Evolutionary conservation across 2,888 invertebrate genomes (phyloP).

Genomic region (Ornithoptera priamus): DNA sequence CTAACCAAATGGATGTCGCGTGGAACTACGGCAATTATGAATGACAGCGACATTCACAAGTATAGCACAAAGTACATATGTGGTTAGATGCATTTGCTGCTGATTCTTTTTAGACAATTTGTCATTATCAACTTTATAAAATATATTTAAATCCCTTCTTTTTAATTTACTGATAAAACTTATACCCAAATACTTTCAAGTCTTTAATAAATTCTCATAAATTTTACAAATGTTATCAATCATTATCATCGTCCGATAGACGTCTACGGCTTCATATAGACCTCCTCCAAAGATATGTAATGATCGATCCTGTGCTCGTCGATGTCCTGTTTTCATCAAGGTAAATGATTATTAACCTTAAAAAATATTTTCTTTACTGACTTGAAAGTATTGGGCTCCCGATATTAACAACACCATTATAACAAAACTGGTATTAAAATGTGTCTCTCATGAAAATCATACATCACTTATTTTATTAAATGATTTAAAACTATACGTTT

Average conservation of each 20-base stretch:
- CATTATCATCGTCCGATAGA: too few relatives aligned
- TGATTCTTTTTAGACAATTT: neutral
- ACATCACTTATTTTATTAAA: constrained; percentile 80
- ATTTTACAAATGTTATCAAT: too few relatives aligned
- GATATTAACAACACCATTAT: constrained; percentile 17
- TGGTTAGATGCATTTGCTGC: constrained; percentile 3
- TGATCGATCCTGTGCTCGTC: too few relatives aligned
- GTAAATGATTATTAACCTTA: too few relatives aligned
- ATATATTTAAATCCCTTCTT: too few relatives aligned
- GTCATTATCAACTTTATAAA: too few relatives aligned
- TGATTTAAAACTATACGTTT: constrained; percentile 57
- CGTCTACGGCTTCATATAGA: too few relatives aligned
- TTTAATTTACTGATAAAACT: neutral
- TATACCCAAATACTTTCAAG: neutral
- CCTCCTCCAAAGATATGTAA: too few relatives aligned
- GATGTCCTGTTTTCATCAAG: too few relatives aligned
- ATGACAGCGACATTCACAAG: neutral
- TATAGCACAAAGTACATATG: constrained; percentile 3
- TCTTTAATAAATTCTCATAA: neutral
- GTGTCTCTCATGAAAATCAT: constrained; percentile 75
- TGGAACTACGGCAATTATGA: neutral
- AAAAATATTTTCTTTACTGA: constrained; percentile 4
- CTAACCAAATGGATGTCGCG: neutral
- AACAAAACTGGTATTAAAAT: constrained; percentile 65
- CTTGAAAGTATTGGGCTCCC: constrained; percentile 19